Percentiles rank a stretch among this genome's conserved stretches.
Conservation (phyloP, 2,113 vertebrate genomes). For the Psittacus erithacus region DNA sequence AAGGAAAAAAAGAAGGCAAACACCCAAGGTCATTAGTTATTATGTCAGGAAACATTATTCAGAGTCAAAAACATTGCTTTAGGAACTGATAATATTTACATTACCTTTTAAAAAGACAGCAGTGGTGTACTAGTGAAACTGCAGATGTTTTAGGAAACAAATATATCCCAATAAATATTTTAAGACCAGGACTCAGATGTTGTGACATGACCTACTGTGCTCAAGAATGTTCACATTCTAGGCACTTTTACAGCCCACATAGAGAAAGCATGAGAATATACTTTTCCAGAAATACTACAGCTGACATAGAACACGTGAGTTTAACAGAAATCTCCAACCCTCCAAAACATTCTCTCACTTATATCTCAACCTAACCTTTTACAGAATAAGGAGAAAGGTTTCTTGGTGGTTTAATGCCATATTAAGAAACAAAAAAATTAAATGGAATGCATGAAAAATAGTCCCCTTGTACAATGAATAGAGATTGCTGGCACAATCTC, state of each 20-base stretch:
- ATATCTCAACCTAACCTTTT: background rate
- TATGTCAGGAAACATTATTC: background rate
- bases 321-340: background rate
- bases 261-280: background rate
- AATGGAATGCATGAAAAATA: background rate
- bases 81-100: background rate
- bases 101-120: background rate
- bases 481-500: background rate
- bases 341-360: background rate
- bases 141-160: background rate
- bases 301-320: background rate
- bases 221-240: background rate
- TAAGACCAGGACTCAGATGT: background rate
- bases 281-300: background rate
- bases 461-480: background rate
- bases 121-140: background rate
- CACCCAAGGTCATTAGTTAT: background rate
- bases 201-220: background rate
- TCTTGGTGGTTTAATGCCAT: background rate
- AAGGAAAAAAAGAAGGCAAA: background rate
- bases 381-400: background rate
- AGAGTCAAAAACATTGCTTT: background rate
- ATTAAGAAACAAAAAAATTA: background rate
- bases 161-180: background rate
- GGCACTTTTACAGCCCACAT: background rate